phyloP scores from a whole-genome alignment of 1,140 invertebrate genomes.

The Drosophila santomea region DNA sequence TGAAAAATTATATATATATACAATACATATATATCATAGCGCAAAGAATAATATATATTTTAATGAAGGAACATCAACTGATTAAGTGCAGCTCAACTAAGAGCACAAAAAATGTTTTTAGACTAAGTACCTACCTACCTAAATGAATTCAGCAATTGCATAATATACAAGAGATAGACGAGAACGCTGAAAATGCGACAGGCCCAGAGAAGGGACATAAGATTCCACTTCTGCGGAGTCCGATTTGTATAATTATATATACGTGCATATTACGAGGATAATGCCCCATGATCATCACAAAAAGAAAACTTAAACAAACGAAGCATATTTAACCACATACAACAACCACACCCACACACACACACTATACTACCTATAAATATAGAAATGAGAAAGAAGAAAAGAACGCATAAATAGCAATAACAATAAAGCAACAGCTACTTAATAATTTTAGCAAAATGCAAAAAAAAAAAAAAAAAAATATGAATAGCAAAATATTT shows the following conservation, averaged over 20 bases:
- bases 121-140: slow-evolving; percentile 82
- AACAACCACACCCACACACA: slow-evolving; percentile 28
- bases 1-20: slow-evolving; percentile 56
- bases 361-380: slow-evolving; percentile 53
- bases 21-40: slow-evolving; percentile 62
- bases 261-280: slow-evolving; percentile 40
- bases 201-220: slow-evolving; percentile 4
- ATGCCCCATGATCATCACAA: slow-evolving; percentile 70
- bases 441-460: slow-evolving; percentile 81
- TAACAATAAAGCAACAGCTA: slow-evolving; percentile 82
- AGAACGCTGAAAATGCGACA: not conserved
- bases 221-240: slow-evolving; percentile 35
- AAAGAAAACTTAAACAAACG: slow-evolving; percentile 37
- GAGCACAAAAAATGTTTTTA: slow-evolving; percentile 71
- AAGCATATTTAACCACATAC: slow-evolving; percentile 59
- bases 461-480: slow-evolving; percentile 46
- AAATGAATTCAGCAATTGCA: slow-evolving; percentile 68
- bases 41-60: slow-evolving; percentile 72
- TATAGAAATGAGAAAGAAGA: slow-evolving; percentile 43
- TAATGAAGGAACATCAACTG: slow-evolving; percentile 70
- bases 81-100: slow-evolving; percentile 70
- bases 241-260: slow-evolving; percentile 55
- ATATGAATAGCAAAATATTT: slow-evolving; percentile 40
- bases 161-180: slow-evolving; percentile 33
- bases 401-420: slow-evolving; percentile 65